phyloP scores from a whole-genome alignment of 30 jellyfish, hydroid and myxozoan genomes.

The Hydra vulgaris region DNA sequence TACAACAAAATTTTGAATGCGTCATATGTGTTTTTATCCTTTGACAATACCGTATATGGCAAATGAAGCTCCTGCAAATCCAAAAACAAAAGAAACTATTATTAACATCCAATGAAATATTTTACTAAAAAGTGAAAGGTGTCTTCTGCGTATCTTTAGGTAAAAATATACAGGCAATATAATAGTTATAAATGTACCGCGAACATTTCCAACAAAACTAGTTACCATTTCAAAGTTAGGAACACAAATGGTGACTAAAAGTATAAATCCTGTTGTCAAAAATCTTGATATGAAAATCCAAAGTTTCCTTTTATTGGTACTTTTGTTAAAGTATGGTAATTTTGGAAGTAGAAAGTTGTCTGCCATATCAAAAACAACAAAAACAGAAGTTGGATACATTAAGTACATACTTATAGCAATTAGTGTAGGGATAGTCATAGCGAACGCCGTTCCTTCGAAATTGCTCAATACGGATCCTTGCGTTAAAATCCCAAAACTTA shows the following conservation, averaged over 20 bases:
- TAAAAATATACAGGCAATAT: constrained; percentile 42
- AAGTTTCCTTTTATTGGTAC: neutral
- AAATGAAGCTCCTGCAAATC: constrained; percentile 38
- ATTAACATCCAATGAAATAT: constrained; percentile 17
- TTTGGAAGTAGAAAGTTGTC: constrained; percentile 36
- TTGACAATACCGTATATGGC: constrained; percentile 22
- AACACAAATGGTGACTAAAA: constrained; percentile 39
- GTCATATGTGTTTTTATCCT: too few relatives aligned
- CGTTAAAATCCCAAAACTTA: constrained; percentile 27
- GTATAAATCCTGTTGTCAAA: constrained; percentile 9
- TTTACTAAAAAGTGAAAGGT: neutral
- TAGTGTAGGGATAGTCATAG: constrained; percentile 11
- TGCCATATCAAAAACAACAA: constrained; percentile 57
- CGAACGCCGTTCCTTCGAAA: constrained; percentile 8
- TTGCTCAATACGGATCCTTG: constrained; percentile 39
- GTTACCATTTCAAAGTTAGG: constrained; percentile 59
- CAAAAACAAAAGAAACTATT: constrained; percentile 10
- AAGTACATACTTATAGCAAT: constrained; percentile 18
- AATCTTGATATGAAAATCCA: constrained; percentile 46
- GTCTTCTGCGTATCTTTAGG: constrained; percentile 27
- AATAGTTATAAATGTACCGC: constrained; percentile 40
- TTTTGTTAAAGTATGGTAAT: constrained; percentile 6
- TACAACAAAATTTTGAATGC: too few relatives aligned
- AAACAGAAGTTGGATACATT: constrained; percentile 44
- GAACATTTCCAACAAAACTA: constrained; percentile 46